Evolutionary conservation across 2,113 vertebrate genomes (phyloP).

Genomic region (Regulus satrapa): DNA sequence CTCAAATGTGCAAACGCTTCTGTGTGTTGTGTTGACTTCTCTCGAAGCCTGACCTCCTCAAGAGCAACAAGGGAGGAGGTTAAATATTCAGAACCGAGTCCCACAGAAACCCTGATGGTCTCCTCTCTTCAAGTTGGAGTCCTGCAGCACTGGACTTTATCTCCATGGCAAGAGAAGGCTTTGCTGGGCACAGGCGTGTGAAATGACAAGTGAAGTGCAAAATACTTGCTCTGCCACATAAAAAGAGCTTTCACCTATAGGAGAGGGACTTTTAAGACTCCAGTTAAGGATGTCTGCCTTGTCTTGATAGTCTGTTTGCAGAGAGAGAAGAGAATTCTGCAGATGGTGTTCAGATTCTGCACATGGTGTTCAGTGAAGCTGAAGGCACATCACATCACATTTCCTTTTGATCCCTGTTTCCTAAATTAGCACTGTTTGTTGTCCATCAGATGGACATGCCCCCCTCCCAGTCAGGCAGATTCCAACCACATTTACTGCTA

Average conservation of each 20-base stretch:
- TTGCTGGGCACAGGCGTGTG: background rate
- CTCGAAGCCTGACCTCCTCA: background rate
- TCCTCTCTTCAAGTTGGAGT: background rate
- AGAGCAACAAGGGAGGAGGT: background rate
- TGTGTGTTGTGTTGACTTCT: background rate
- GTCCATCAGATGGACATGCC: background rate
- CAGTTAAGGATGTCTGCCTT: background rate
- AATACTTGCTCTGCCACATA: background rate
- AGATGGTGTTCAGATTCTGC: background rate
- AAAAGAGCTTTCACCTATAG: background rate
- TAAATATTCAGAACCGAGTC: background rate
- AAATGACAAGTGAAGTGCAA: background rate
- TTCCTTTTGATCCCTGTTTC: background rate
- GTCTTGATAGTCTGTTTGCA: background rate
- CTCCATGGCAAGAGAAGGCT: background rate
- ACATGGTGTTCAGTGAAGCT: background rate
- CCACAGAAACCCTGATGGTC: background rate
- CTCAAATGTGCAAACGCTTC: background rate
- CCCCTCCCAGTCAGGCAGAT: background rate
- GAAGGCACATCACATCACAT: background rate
- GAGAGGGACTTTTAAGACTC: background rate
- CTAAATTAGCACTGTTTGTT: background rate
- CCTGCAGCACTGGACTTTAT: background rate
- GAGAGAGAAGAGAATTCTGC: background rate
- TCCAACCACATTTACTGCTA: background rate